These are phyloP conservation scores for Neopipo cinnamomea DNA, from an alignment of 2,113 vertebrate species.

Conservation along the genomic window DNA sequence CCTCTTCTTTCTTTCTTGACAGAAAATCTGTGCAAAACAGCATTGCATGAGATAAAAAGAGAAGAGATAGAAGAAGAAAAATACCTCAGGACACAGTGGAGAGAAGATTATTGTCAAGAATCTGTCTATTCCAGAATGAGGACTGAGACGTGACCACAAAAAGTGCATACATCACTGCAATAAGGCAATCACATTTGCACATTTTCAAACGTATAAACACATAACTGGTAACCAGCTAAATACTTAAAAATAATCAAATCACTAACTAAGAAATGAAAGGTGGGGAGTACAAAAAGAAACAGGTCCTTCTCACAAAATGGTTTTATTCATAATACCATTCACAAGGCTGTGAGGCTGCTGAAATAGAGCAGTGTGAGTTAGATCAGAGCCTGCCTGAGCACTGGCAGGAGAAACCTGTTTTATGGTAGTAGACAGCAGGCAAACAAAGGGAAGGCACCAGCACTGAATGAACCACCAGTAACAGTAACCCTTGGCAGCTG, in stretches of 20 bases:
- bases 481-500: not conserved
- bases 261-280: not conserved
- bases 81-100: not conserved
- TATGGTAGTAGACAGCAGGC: not conserved
- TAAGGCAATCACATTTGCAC: not conserved
- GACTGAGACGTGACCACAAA: not conserved
- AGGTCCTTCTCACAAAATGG: not conserved
- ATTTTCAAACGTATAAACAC: not conserved
- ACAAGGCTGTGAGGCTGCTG: not conserved
- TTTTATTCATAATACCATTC: not conserved
- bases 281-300: not conserved
- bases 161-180: not conserved
- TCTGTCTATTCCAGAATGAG: not conserved
- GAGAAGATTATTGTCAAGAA: not conserved
- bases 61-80: not conserved
- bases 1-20: not conserved
- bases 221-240: not conserved
- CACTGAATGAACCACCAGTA: not conserved
- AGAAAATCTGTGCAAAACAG: conserved; percentile 11
- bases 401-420: not conserved
- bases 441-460: not conserved
- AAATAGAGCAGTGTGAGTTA: not conserved
- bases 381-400: not conserved
- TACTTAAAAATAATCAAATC: not conserved
- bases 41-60: not conserved